Evolutionary conservation across 2,888 invertebrate species (phyloP), one percentile per base, ranked within the genome.

Genomic region (Watsonalla binaria): DNA sequence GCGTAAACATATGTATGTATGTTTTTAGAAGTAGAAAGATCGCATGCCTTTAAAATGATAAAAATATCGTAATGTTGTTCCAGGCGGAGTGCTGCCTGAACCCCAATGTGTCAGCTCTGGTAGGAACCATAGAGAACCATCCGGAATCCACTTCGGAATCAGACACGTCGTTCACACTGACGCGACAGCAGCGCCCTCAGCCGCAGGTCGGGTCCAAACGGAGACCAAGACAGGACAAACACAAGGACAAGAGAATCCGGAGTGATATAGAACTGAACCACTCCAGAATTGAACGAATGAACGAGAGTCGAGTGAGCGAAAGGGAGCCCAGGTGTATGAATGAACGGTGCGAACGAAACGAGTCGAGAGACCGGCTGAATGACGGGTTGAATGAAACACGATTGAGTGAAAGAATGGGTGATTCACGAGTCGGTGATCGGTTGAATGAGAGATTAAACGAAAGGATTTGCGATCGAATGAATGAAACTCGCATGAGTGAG

Each of bases 11-110:
- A n/a, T n/a, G n/a, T n/a, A n/a, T n/a, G n/a, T n/a, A n/a, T n/a
- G n/a, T n/a, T n/a, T n/a, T n/a, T n/a, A n/a, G n/a, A n/a, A n/a
- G n/a, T n/a, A n/a, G n/a, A n/a, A n/a, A n/a, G n/a, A n/a, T n/a
- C n/a, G n/a, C n/a, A n/a, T n/a, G n/a, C n/a, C n/a, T n/a, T n/a
- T n/a, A n/a, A n/a, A n/a, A n/a, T n/a, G n/a, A n/a, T n/a, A n/a
- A n/a, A n/a, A n/a, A n/a, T n/a, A n/a, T n/a, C n/a, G n/a, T n/a
- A 49, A 13, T 13, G 62, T 53, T 9, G 47, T 72, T 70, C 0
- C 79, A 91, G 91, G 90, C 90, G 0, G 91, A 91, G 11, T 91
- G 91, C 72, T 91, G 91, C 59, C 76, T 86, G 57, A 88, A 86
- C 59, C 80, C 88, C 0, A 84, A 81, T 60, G 86, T 90, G 0